Conservation (phyloP, 2,113 vertebrate species). For the Paradoxurus hermaphroditus region DNA sequence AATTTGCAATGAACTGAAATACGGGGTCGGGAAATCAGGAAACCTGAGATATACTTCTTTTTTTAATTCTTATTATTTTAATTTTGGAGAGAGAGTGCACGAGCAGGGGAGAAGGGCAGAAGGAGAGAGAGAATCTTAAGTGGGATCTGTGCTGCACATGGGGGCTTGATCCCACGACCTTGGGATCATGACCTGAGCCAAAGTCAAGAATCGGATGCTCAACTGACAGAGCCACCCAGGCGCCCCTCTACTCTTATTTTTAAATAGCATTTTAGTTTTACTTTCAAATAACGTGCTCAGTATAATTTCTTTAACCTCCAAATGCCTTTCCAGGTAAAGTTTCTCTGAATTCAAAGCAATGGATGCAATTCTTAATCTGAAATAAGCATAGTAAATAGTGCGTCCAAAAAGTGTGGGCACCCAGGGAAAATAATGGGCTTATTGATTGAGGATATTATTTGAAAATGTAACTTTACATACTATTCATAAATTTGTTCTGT, state of each 20-base stretch:
- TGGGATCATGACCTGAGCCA: too few relatives aligned
- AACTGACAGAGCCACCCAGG: too few relatives aligned
- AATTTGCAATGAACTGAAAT: constrained; percentile 13
- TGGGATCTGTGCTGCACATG: too few relatives aligned
- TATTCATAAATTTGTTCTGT: neutral
- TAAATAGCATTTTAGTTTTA: constrained; percentile 37
- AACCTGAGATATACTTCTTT: neutral
- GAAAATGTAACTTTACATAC: constrained; percentile 10
- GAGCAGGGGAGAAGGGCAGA: too few relatives aligned
- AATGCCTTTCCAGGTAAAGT: neutral
- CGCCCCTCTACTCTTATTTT: neutral
- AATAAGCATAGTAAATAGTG: neutral
- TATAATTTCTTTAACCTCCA: constrained; percentile 32
- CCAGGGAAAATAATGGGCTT: neutral
- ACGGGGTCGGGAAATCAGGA: neutral
- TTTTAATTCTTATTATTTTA: too few relatives aligned
- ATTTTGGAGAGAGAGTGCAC: too few relatives aligned
- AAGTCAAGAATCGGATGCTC: too few relatives aligned
- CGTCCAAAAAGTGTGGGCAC: neutral
- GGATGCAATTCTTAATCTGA: neutral
- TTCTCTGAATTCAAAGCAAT: constrained; percentile 3
- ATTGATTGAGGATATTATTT: neutral
- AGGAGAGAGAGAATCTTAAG: too few relatives aligned
- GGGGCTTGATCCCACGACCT: too few relatives aligned
- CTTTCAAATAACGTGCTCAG: neutral